Conservation (phyloP, 2,113 vertebrate genomes). For the Syngnathoides biaculeatus region DNA sequence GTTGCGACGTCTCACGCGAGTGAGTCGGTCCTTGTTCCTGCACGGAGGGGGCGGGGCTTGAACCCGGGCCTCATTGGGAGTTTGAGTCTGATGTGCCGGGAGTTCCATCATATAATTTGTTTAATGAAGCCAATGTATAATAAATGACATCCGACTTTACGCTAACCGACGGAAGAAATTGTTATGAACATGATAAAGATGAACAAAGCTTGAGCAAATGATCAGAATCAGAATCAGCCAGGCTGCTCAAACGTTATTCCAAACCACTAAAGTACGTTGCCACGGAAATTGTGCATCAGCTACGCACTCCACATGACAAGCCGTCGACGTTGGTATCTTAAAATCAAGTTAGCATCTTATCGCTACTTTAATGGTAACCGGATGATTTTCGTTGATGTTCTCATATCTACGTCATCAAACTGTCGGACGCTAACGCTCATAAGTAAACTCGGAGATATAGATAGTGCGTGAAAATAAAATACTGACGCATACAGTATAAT, state of each 20-base stretch:
- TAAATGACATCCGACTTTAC: neutral
- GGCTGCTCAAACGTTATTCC: neutral
- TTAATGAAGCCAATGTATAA: neutral
- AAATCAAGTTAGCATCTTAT: neutral
- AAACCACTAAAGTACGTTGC: neutral
- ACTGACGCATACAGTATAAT: neutral
- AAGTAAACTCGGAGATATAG: neutral
- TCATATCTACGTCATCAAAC: neutral
- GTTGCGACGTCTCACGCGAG: neutral
- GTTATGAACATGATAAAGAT: no score
- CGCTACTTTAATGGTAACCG: neutral
- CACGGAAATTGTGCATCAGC: neutral
- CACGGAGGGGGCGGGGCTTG: slow-evolving; percentile 18
- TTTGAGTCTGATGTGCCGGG: neutral
- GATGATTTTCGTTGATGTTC: neutral
- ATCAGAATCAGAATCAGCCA: neutral
- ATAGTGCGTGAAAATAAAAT: neutral
- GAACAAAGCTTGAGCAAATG: neutral
- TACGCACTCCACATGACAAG: neutral
- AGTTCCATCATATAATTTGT: neutral
- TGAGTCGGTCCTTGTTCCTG: slow-evolving; percentile 26
- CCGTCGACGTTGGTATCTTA: neutral
- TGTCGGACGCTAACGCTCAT: neutral
- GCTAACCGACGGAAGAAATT: neutral
- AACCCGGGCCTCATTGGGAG: neutral